A percentile compares a stretch with the other conserved stretches of the same genome.
Evolutionary conservation across 2,888 invertebrate species (phyloP).

Genomic region (Germaria angustata): DNA sequence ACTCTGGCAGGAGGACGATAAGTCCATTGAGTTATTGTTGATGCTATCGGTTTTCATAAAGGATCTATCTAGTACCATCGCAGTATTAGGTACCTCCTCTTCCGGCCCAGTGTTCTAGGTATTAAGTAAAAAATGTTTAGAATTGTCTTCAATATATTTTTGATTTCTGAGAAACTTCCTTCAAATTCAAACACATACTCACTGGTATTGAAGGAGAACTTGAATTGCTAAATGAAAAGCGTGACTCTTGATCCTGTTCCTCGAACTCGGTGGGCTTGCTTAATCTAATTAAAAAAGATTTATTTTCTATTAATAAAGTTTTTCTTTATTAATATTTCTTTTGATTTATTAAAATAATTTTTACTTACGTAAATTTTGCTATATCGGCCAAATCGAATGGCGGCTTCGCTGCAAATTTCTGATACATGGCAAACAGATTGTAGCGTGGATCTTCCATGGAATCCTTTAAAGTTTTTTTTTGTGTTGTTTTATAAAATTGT

Average conservation of each 20-base stretch:
- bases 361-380: conserved; percentile 78
- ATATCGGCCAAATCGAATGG: conserved; percentile 79
- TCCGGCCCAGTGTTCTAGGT: conserved; percentile 73
- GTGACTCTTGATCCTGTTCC: conserved; percentile 81
- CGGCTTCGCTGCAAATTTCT: conserved; percentile 79
- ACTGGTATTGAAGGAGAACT: conserved; percentile 84
- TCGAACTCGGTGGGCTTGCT: conserved; percentile 78
- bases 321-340: not conserved
- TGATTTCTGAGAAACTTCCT: not conserved
- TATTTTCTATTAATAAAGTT: no score
- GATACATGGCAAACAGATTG: conserved; percentile 80
- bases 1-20: conserved; percentile 40
- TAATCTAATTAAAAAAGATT: conserved; percentile 67
- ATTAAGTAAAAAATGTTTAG: conserved; percentile 30
- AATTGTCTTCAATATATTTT: conserved; percentile 1
- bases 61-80: conserved; percentile 19
- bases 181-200: conserved; percentile 71
- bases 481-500: not conserved
- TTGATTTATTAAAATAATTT: not conserved
- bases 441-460: conserved; percentile 78
- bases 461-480: conserved; percentile 73
- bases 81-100: conserved; percentile 71
- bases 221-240: conserved; percentile 89
- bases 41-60: conserved; percentile 42
- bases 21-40: conserved; percentile 57